phyloP scores from a whole-genome alignment of 2,888 invertebrate genomes.

The Caprella mutica region DNA sequence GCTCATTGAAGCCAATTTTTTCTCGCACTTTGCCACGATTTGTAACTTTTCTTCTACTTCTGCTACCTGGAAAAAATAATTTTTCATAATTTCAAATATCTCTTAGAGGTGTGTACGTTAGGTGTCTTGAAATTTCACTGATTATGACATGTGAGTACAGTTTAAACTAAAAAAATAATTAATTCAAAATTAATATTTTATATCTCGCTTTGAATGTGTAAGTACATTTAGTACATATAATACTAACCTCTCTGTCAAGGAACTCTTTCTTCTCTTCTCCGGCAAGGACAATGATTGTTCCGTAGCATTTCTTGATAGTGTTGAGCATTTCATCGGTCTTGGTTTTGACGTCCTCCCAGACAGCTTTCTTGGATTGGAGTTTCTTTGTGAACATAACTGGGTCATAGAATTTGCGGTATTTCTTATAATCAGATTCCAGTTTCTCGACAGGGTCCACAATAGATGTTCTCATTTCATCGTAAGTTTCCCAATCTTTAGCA shows the following conservation, averaged over 20 bases:
- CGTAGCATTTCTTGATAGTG: conserved; percentile 28
- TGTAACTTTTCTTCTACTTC: conserved; percentile 33
- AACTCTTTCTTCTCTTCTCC: conserved; percentile 35
- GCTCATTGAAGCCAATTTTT: conserved; percentile 26
- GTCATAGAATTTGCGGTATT: conserved; percentile 31
- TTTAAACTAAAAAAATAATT: no score
- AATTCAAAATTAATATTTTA: neutral
- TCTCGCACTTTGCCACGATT: conserved; percentile 31
- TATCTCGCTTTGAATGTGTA: neutral
- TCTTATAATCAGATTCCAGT: conserved; percentile 27
- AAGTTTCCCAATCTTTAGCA: conserved; percentile 33
- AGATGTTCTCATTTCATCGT: conserved; percentile 25
- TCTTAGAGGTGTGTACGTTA: no score
- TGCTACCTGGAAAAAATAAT: conserved; percentile 14
- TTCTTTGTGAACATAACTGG: conserved; percentile 29
- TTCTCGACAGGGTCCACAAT: conserved; percentile 30
- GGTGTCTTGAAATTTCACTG: no score
- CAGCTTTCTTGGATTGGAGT: conserved; percentile 20
- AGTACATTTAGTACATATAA: neutral
- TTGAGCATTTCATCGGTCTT: conserved; percentile 21
- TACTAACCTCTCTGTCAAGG: conserved; percentile 33
- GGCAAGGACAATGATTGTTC: conserved; percentile 33
- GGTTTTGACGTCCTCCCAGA: conserved; percentile 25
- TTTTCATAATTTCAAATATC: no score
- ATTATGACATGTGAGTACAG: no score